Conservation (phyloP, 35 echinoderm and acorn worm genomes). For the Patiria miniata region DNA sequence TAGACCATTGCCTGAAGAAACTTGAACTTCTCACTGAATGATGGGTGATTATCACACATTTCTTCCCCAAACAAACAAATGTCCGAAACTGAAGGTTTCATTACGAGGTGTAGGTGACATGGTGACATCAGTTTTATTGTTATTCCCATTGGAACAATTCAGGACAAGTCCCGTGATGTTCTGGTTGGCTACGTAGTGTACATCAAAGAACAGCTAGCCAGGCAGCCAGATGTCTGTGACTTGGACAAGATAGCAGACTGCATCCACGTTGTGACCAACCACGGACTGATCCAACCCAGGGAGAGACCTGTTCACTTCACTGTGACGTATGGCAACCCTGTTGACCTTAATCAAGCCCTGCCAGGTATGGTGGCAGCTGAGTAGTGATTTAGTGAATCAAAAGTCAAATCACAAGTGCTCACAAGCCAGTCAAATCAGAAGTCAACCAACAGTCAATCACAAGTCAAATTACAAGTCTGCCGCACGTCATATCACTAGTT, state of each 20-base stretch:
- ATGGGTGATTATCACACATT: too few relatives aligned
- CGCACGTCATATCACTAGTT: too few relatives aligned
- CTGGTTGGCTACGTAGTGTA: constrained; percentile 49
- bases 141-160: background rate
- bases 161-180: constrained; percentile 26
- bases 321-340: constrained; percentile 42
- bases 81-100: too few relatives aligned
- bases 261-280: constrained; percentile 27
- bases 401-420: background rate
- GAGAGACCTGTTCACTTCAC: constrained; percentile 53
- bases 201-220: constrained; percentile 51
- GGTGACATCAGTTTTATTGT: too few relatives aligned
- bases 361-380: constrained; percentile 27
- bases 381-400: background rate
- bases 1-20: too few relatives aligned
- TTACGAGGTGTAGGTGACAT: too few relatives aligned
- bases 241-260: background rate
- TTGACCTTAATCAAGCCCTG: constrained; percentile 27
- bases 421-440: too few relatives aligned
- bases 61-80: too few relatives aligned
- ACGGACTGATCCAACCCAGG: constrained; percentile 35
- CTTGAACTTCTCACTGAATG: too few relatives aligned
- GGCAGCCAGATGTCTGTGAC: constrained; percentile 31
- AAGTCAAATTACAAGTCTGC: too few relatives aligned
- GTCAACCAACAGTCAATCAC: too few relatives aligned